Evolutionary conservation across 2,113 vertebrate species (phyloP), one percentile per base, ranked within the genome.

Genomic region (Struthio camelus): DNA sequence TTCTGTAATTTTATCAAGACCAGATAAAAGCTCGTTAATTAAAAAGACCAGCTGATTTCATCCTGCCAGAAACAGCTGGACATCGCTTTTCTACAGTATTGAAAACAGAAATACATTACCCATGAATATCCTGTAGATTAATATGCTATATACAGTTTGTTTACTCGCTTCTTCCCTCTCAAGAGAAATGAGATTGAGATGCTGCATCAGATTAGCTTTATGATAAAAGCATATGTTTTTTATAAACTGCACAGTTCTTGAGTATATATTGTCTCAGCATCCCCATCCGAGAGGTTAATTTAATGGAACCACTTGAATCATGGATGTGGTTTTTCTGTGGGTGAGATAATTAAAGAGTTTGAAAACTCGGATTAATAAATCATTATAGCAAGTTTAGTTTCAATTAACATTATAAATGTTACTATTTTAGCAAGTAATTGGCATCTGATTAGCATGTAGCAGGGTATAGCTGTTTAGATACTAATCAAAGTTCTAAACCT

Each of bases 331-430:
- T 92, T 97, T 97, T 95, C 81, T 53, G 89, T 6, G 30, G 69
- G 44, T 70, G 48, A 23, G 94, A 78, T 95, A 97, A 98, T 98
- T 97, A 97, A 93, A 50, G 86, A 96, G 86, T 96, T 98, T 98
- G 93, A 93, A 98, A 98, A 97, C 81, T 76, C 87, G 40, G 94
- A 97, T 96, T 97, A 97, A 97, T 95, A 98, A 97, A 97, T 97
- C 90, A 97, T 98, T 93, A 96, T 38, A 95, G 56, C 42, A 95
- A 97, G 79, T 97, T 98, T 97, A 91, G 75, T 80, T 96, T 96
- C 95, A 98, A 97, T 98, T 98, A 98, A 61, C 67, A 78, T 93
- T 95, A 96, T 85, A 94, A 96, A 97, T 96, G 81, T 93, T 97
- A 96, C 71, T 96, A 50, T 97, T 97, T 97, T 90, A 70, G 30